phyloP scores from a whole-genome alignment of 2,888 invertebrate species.

The Linnaemya vulpina region DNA sequence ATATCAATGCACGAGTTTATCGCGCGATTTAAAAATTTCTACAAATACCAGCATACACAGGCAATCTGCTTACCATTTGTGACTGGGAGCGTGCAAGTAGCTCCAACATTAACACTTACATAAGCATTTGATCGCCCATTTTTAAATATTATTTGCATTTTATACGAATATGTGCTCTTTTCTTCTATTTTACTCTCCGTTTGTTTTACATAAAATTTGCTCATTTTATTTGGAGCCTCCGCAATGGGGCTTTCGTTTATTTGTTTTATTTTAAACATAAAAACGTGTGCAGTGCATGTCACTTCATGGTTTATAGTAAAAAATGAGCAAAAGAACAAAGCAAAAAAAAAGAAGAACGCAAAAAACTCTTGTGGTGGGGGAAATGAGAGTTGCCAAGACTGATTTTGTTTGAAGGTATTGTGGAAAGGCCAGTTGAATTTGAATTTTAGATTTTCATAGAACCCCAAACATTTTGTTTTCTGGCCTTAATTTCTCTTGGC shows the following conservation, averaged over 20 bases:
- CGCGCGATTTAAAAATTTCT: slow-evolving; percentile 57
- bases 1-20: slow-evolving; percentile 66
- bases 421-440: neutral
- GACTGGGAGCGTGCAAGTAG: neutral
- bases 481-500: no score
- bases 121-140: slow-evolving; percentile 28
- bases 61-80: neutral
- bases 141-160: neutral
- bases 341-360: neutral
- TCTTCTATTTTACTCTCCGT: neutral
- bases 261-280: neutral
- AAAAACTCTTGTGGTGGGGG: slow-evolving; percentile 2
- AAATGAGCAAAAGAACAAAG: neutral
- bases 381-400: slow-evolving; percentile 2
- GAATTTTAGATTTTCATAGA: no score
- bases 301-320: neutral
- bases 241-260: slow-evolving; percentile 3
- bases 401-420: neutral
- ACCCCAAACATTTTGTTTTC: neutral
- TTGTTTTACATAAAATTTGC: neutral
- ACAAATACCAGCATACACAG: slow-evolving; percentile 1
- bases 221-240: slow-evolving; percentile 18
- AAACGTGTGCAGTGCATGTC: slow-evolving; percentile 38
- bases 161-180: neutral
- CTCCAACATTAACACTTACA: slow-evolving; percentile 22